These are phyloP conservation scores for Cecropterus lyciades DNA, from an alignment of 1,140 invertebrate genomes.

Conservation along the genomic window DNA sequence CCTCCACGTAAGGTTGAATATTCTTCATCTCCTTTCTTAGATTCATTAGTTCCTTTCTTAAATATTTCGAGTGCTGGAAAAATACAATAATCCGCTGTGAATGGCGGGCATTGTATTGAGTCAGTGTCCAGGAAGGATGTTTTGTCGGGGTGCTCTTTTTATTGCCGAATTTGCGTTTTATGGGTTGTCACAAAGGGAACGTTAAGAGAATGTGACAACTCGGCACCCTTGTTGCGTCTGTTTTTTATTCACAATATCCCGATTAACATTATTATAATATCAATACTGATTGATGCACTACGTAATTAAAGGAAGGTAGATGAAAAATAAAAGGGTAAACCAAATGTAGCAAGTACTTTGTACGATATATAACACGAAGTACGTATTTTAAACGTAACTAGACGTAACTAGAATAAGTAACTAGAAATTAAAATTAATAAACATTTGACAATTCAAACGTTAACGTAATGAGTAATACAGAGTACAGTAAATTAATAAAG, in stretches of 20 bases:
- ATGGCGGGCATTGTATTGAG: conserved; percentile 78
- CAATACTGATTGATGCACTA: conserved; percentile 7
- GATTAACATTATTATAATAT: conserved; percentile 27
- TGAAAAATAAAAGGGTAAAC: not conserved
- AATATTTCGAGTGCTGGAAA: conserved; percentile 78
- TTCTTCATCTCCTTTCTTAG: conserved; percentile 46
- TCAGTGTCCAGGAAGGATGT: conserved; percentile 82
- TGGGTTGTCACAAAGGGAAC: conserved; percentile 73
- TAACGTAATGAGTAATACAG: not conserved
- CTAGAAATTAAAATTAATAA: too few species aligned
- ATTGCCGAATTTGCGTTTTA: conserved; percentile 84
- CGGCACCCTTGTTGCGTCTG: conserved; percentile 61
- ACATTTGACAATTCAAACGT: too few species aligned
- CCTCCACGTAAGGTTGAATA: conserved; percentile 53
- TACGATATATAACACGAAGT: too few species aligned
- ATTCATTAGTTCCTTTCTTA: conserved; percentile 80
- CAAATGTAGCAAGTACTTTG: too few species aligned
- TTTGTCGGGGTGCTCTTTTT: conserved; percentile 80
- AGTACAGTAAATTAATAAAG: conserved; percentile 2
- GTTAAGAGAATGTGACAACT: conserved; percentile 75
- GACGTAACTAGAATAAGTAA: too few species aligned
- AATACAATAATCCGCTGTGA: conserved; percentile 81
- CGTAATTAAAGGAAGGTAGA: not conserved
- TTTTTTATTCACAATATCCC: conserved; percentile 52
- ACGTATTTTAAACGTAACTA: too few species aligned